Percentiles rank a stretch among this genome's conserved stretches.
Evolutionary conservation across 2,888 invertebrate genomes (phyloP).

Genomic region (Rhabditoides inermis): DNA sequence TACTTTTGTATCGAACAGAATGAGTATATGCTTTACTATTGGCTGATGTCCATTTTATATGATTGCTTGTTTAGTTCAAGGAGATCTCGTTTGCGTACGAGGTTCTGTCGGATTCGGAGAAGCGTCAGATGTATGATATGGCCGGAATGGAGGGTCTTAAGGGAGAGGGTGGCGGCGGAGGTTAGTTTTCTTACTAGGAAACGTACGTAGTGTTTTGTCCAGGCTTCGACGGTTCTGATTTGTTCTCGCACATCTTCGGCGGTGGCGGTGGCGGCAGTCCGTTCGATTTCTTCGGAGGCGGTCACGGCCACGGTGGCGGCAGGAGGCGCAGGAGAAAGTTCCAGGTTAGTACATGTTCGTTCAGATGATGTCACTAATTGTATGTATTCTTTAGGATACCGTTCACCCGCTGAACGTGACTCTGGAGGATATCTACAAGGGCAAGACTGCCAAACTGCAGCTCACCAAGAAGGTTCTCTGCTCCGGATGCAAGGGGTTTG

Average conservation of each 20-base stretch:
- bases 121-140: conserved; percentile 75
- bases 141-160: conserved; percentile 79
- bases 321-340: conserved; percentile 14
- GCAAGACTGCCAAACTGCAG: conserved; percentile 74
- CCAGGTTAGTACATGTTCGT: too few relatives aligned
- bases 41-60: neutral
- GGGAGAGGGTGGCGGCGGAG: conserved; percentile 28
- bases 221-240: too few relatives aligned
- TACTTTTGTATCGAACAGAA: too few relatives aligned
- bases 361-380: too few relatives aligned
- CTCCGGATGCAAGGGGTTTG: conserved; percentile 66
- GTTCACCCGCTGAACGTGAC: conserved; percentile 72
- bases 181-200: conserved; percentile 15
- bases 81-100: conserved; percentile 92
- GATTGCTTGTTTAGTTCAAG: conserved; percentile 63
- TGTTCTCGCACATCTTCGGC: conserved; percentile 67
- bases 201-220: conserved; percentile 1
- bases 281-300: conserved; percentile 31
- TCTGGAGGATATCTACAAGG: conserved; percentile 81
- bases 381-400: conserved; percentile 70
- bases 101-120: conserved; percentile 78
- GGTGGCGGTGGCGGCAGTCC: conserved; percentile 54
- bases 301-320: conserved; percentile 38
- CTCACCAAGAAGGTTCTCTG: conserved; percentile 76
- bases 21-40: too few relatives aligned